Percentiles rank a stretch among this genome's conserved stretches.
These are phyloP conservation scores for Diabrotica undecimpunctata DNA, from an alignment of 1,140 invertebrate species.

Conservation along the genomic window DNA sequence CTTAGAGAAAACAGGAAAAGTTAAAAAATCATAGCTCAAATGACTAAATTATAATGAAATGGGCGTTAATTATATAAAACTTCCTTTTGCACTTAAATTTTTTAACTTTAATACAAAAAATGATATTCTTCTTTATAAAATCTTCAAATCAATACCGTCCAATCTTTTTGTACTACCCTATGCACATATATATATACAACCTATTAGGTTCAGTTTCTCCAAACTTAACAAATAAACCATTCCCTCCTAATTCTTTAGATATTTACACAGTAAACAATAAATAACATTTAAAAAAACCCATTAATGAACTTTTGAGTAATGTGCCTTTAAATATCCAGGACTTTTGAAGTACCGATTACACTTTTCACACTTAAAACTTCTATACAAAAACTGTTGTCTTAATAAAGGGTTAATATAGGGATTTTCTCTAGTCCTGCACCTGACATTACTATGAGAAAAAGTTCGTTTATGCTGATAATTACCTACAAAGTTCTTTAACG, in stretches of 20 bases:
- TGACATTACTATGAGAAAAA: slow-evolving; percentile 36
- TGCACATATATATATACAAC: too few species aligned
- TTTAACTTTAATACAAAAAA: too few species aligned
- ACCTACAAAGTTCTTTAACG: slow-evolving; percentile 31
- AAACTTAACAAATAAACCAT: background rate
- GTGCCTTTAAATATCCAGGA: slow-evolving; percentile 45
- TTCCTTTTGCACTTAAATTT: too few species aligned
- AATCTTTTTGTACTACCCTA: too few species aligned
- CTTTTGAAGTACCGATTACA: slow-evolving; percentile 46
- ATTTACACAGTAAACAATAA: slow-evolving; percentile 3
- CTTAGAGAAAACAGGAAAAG: too few species aligned
- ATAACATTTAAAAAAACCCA: background rate
- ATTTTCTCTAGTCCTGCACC: slow-evolving; percentile 40
- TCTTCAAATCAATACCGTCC: too few species aligned
- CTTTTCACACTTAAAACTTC: slow-evolving; percentile 44
- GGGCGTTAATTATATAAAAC: too few species aligned
- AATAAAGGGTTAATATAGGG: slow-evolving; percentile 45
- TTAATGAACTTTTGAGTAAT: slow-evolving; percentile 40
- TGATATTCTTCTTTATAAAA: too few species aligned
- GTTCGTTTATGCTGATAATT: slow-evolving; percentile 27
- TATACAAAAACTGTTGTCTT: slow-evolving; percentile 42
- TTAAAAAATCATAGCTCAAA: too few species aligned
- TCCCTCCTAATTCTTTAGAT: background rate
- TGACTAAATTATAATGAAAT: too few species aligned
- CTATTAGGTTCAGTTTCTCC: too few species aligned